phyloP scores from a whole-genome alignment of 2,797 vertebrate genomes.

The Mallotus villosus region DNA sequence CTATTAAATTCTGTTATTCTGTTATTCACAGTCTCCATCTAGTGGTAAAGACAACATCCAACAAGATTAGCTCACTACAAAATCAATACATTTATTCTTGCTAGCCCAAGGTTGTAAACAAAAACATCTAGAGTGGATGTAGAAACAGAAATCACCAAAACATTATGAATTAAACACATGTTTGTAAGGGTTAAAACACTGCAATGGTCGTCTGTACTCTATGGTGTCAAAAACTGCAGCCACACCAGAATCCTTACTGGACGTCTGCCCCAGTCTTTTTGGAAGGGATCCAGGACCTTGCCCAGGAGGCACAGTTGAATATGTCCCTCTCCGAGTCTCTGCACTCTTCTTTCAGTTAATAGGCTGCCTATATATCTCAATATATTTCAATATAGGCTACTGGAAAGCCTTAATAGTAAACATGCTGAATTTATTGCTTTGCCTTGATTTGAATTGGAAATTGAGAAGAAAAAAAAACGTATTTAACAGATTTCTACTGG shows the following conservation, averaged over 20 bases:
- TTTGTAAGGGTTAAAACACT: slow-evolving; percentile 51
- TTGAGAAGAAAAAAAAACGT: neutral
- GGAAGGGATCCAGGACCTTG: slow-evolving; percentile 38
- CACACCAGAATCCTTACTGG: slow-evolving; percentile 39
- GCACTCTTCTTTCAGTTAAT: slow-evolving; percentile 1
- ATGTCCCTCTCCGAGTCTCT: neutral
- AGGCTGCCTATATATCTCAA: neutral
- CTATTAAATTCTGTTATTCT: neutral
- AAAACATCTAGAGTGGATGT: neutral
- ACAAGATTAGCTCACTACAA: slow-evolving; percentile 1
- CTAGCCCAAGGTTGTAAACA: too few relatives aligned
- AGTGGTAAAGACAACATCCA: slow-evolving; percentile 24
- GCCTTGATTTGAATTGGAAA: neutral
- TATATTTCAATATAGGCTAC: too few relatives aligned
- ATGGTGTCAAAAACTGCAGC: slow-evolving; percentile 50
- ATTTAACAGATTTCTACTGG: too few relatives aligned
- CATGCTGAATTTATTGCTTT: too few relatives aligned
- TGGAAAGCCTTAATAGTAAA: too few relatives aligned
- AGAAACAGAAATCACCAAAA: neutral
- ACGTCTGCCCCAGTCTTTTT: slow-evolving; percentile 5
- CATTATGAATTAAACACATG: slow-evolving; percentile 33
- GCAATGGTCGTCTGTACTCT: slow-evolving; percentile 52
- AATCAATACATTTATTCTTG: too few relatives aligned
- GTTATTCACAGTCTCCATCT: slow-evolving; percentile 53
- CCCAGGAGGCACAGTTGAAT: neutral